A percentile compares a stretch with the other conserved stretches of the same genome.
phyloP scores from a whole-genome alignment of 2,113 vertebrate species.

The Rhizomys pruinosus region DNA sequence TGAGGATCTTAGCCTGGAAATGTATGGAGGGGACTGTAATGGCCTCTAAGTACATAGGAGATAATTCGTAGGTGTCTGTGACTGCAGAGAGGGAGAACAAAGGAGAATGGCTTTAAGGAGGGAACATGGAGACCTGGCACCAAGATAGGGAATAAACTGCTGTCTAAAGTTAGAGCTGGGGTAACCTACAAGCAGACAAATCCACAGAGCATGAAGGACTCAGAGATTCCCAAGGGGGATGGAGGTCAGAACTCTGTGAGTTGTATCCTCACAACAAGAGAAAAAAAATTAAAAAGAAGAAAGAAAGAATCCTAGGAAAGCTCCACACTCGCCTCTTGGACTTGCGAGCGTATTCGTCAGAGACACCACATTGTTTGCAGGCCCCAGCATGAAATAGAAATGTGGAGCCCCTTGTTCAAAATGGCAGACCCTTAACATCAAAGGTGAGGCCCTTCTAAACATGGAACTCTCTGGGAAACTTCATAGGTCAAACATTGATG shows the following conservation, averaged over 20 bases:
- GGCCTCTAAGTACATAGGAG: slow-evolving; percentile 55
- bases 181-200: background rate
- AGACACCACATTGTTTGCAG: background rate
- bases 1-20: slow-evolving; percentile 59
- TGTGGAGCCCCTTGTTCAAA: background rate
- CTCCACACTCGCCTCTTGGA: background rate
- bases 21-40: slow-evolving; percentile 56
- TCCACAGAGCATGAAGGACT: background rate
- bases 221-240: background rate
- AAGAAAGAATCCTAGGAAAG: background rate
- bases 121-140: slow-evolving; percentile 13
- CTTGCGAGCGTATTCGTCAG: background rate
- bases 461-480: fast-evolving
- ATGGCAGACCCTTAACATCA: background rate
- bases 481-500: background rate
- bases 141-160: slow-evolving; percentile 54
- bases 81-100: slow-evolving; percentile 41
- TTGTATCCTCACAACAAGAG: background rate
- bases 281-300: background rate
- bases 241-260: background rate
- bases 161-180: slow-evolving; percentile 26
- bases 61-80: slow-evolving; percentile 60
- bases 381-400: background rate
- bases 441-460: fast-evolving
- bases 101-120: slow-evolving; percentile 33